phyloP scores from a whole-genome alignment of 1,140 invertebrate species.

The Saxidomus purpurata region DNA sequence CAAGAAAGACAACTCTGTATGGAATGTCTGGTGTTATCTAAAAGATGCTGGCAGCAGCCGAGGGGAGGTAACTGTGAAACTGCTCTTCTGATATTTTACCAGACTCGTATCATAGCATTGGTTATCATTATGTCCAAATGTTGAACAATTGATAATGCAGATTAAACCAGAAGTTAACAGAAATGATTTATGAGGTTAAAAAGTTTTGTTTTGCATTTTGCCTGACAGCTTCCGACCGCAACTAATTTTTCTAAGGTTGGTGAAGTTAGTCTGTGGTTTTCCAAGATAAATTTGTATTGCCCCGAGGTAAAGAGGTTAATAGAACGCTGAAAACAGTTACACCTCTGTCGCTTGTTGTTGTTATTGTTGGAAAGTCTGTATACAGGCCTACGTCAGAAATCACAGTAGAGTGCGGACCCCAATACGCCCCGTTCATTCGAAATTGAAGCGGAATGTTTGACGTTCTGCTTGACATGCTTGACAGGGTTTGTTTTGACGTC shows the following conservation, averaged over 20 bases:
- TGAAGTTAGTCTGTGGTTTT: neutral
- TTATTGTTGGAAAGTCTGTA: neutral
- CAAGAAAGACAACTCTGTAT: neutral
- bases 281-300: neutral
- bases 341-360: neutral
- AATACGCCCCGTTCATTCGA: too few species aligned
- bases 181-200: slow-evolving; percentile 21
- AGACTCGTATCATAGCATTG: too few species aligned
- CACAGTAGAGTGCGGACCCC: too few species aligned
- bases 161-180: too few species aligned
- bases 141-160: too few species aligned
- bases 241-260: slow-evolving; percentile 3
- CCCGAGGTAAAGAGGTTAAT: neutral
- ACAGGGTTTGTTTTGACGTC: too few species aligned
- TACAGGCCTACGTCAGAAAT: too few species aligned
- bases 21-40: neutral
- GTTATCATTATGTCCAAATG: too few species aligned
- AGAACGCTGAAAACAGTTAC: neutral
- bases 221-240: neutral
- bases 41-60: slow-evolving; percentile 2
- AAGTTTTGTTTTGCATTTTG: slow-evolving; percentile 7
- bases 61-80: neutral
- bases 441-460: too few species aligned
- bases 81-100: too few species aligned
- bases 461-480: too few species aligned